Percentiles rank a stretch among this genome's conserved stretches.
Conservation (phyloP, 2,113 vertebrate species). For the Epinephelus cyanopodus region DNA sequence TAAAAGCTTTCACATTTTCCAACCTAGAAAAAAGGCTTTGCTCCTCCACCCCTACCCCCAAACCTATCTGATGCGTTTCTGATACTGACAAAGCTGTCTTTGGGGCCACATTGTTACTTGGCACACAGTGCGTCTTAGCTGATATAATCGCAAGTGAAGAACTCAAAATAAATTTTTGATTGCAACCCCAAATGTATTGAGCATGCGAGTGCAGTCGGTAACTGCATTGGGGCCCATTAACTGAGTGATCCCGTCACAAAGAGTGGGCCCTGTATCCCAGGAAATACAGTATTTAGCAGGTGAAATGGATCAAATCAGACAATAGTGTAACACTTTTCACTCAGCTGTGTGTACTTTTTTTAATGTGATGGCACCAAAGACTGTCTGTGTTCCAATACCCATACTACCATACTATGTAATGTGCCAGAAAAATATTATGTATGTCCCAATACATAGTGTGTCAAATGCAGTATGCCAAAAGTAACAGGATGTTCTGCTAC, state of each 20-base stretch:
- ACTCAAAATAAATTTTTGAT: background rate
- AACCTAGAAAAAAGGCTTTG: background rate
- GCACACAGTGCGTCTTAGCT: background rate
- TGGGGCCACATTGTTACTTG: background rate
- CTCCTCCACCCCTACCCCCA: background rate
- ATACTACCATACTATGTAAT: too few species aligned
- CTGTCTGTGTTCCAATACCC: too few species aligned
- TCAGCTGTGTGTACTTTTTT: background rate
- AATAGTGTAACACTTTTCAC: background rate
- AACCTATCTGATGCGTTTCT: conserved; percentile 12
- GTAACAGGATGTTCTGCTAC: too few species aligned
- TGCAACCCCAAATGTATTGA: background rate
- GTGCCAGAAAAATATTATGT: too few species aligned
- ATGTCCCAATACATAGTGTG: too few species aligned
- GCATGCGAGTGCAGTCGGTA: background rate
- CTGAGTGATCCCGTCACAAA: background rate
- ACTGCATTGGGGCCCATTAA: background rate
- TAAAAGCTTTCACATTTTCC: conserved; percentile 27
- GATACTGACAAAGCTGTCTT: conserved; percentile 4
- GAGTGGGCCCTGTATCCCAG: background rate
- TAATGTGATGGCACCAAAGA: too few species aligned
- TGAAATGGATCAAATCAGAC: background rate
- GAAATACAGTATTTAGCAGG: background rate
- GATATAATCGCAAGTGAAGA: conserved; percentile 2
- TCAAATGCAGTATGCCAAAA: too few species aligned